Base-by-base conservation (phyloP, 2,113 vertebrate genomes). In the Hippoglossus stenolepis region DNA sequence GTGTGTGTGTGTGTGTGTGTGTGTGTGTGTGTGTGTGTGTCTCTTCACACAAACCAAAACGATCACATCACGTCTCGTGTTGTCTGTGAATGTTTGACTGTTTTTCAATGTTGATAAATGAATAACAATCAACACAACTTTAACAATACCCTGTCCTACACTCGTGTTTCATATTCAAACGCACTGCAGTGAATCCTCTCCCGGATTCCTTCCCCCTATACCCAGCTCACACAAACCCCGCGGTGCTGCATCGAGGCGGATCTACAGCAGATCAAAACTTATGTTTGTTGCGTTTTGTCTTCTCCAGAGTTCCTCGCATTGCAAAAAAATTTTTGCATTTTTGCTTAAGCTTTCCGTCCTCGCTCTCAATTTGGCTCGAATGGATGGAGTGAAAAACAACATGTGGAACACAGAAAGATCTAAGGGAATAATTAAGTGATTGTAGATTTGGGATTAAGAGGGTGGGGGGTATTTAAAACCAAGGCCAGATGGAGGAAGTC, bases 401-500 rank as follows among this genome's bases (percentile, higher is more conserved):
- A 23, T 0, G 13, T 18, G 54, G 38, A 26, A 61, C 7, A 56
- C 40, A 49, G 35, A 47, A 47, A 49, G 77, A 88, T 82, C 70
- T 71, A 65, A 89, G 11, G 56, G 83, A 84, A 87, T 89, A 86
- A 81, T 83, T 79, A 79, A 87, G 65, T 66, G 77, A 74, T 43
- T 79, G 83, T 76, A 59, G 85, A 77, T 80, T 81, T 35, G 56
- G 71, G 82, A 70, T 66, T 77, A 31, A 58, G 31, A 43, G 38
- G 3, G 51, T 9, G 18, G 51, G 14, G 62, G 10, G 68, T 51
- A 20, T 20, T 69, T 53, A 40, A 79, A 80, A 83, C 60, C 38
- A 31, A 66, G 51, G 47, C 64, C 84, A 85, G 76, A 78, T 76
- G 85, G 85, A 75, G 62, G 67, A 78, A 76, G 62, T 73, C 54